Conservation (phyloP, 2,113 vertebrate genomes). For the Baryphthengus martii region DNA sequence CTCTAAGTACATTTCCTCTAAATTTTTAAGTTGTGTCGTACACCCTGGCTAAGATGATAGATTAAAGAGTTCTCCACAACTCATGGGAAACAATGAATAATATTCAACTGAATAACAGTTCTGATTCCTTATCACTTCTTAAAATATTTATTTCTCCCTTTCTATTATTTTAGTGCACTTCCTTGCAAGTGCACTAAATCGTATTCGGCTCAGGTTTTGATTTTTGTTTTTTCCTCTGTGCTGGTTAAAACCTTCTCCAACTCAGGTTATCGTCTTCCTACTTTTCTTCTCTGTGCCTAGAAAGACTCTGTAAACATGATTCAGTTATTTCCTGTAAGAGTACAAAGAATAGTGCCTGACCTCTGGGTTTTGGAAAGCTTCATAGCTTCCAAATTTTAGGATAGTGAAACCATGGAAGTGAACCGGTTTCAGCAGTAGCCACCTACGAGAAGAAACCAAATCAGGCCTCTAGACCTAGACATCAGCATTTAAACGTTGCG, state of each 20-base stretch:
- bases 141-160: neutral
- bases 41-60: neutral
- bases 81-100: neutral
- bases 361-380: neutral
- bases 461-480: neutral
- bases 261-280: neutral
- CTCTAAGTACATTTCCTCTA: conserved; percentile 7
- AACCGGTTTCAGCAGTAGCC: neutral
- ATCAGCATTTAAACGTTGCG: neutral
- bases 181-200: neutral
- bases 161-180: neutral
- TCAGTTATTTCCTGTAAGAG: neutral
- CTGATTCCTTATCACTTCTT: neutral
- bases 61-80: conserved; percentile 8
- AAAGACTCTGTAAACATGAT: neutral
- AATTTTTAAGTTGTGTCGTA: conserved; percentile 21
- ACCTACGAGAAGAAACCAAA: neutral
- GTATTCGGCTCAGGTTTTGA: neutral
- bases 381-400: neutral
- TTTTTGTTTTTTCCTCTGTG: neutral
- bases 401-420: neutral
- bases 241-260: neutral
- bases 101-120: neutral
- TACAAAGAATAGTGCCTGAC: neutral
- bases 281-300: neutral